Conservation (phyloP, 2,113 vertebrate species). For the Lophius piscatorius region DNA sequence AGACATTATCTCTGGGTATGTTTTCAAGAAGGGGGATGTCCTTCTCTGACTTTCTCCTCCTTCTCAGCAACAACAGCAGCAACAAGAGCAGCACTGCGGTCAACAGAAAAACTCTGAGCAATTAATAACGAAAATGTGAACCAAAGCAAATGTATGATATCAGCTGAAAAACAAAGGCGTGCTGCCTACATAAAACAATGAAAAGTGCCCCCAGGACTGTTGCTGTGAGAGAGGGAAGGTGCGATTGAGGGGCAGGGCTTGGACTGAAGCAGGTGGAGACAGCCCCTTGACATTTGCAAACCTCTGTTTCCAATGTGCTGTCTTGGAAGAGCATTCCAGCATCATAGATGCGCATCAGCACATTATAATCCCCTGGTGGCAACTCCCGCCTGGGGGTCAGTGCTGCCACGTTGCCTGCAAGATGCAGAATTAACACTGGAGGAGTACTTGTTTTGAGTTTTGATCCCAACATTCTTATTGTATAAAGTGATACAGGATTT, state of each 20-base stretch:
- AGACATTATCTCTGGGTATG: conserved; percentile 49
- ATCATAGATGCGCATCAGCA: conserved; percentile 62
- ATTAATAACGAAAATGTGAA: background rate
- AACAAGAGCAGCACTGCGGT: conserved; percentile 59
- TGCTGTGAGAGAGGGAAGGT: background rate
- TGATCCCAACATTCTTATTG: no score
- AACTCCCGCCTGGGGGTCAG: conserved; percentile 39
- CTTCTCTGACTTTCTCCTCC: background rate
- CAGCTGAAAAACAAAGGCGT: background rate
- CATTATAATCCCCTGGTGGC: conserved; percentile 35
- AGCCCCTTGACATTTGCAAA: conserved; percentile 61
- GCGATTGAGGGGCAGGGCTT: background rate
- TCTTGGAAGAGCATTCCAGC: conserved; percentile 41
- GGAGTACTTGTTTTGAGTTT: background rate
- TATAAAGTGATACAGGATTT: background rate
- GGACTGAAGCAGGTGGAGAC: conserved; percentile 40
- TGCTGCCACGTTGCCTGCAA: conserved; percentile 20
- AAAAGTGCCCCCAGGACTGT: conserved; percentile 50
- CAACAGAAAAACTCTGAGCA: background rate
- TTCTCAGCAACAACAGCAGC: conserved; percentile 39
- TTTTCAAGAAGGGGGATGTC: conserved; percentile 15
- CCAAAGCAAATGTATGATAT: background rate
- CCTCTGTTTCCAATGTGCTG: conserved; percentile 49
- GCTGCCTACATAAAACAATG: conserved; percentile 45
- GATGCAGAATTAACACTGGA: background rate